Percentiles rank a stretch among this genome's conserved stretches.
Conservation (phyloP, 2,797 vertebrate species). For the Lemur catta region DNA sequence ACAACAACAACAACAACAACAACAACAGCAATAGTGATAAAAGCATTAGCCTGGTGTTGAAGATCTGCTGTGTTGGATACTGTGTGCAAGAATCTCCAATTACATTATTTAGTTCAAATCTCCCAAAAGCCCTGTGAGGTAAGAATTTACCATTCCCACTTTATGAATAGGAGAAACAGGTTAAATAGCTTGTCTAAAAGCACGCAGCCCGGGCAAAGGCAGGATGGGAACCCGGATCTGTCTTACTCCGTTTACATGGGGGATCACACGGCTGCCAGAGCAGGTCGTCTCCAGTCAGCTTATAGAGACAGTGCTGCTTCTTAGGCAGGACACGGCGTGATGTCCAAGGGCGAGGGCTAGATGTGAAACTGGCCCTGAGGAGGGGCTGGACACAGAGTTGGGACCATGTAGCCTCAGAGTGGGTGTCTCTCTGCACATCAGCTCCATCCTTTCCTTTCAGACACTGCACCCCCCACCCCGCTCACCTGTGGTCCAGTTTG, state of each 20-base stretch:
- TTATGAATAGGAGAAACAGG: not conserved
- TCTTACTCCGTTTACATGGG: not conserved
- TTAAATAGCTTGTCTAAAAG: not conserved
- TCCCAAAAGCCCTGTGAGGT: not conserved
- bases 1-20: no score
- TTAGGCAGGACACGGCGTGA: not conserved
- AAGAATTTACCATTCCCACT: not conserved
- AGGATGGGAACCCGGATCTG: not conserved
- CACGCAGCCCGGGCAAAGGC: not conserved
- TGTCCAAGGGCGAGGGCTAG: not conserved
- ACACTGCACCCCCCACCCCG: fast-evolving
- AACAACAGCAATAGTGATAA: not conserved
- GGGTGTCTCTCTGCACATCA: not conserved
- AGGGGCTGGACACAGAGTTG: not conserved
- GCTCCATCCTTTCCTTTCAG: not conserved
- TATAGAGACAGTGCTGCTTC: not conserved
- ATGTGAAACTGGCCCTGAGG: no score
- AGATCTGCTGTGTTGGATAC: not conserved
- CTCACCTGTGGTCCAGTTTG: not conserved
- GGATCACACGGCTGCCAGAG: not conserved
- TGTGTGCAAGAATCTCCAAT: not conserved
- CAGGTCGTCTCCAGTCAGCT: not conserved
- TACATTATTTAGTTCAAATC: not conserved
- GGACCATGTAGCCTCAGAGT: not conserved
- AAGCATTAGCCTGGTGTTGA: not conserved